Evolutionary conservation across 2,888 invertebrate species (phyloP), one percentile per base, ranked within the genome.

Genomic region (Anagyrus pseudococci): DNA sequence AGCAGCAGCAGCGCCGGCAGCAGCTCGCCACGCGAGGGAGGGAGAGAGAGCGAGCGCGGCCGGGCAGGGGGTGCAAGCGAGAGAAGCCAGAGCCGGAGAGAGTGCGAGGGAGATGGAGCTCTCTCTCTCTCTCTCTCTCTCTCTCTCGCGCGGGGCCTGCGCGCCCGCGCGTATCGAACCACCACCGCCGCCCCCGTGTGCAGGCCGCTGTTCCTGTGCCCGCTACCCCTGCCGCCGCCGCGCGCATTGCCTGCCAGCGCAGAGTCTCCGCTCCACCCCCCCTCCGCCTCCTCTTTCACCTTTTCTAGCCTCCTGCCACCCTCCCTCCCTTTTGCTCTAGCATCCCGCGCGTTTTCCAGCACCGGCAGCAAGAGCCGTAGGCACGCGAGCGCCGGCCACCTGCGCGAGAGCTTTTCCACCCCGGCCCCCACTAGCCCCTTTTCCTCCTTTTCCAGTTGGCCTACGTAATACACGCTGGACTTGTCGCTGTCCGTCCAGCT

Each of bases 131-230:
- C 56, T 26, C 55, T 8, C 26, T 13, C 29, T 1, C 29, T 26
- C n/a, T 7, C 53, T 15, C 25, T 15, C 4, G 66, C 68, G 62
- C 70, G 69, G 68, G n/a, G 61, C 61, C 54, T 54, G 71, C 74
- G 74, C 74, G 73, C 75, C 75, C 72, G 74, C 76, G 75, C 74
- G 70, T 75, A 76, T 75, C 74, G 75, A 76, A 73, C 73, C 72
- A 69, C 70, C 69, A 47, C 44, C 44, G 29, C 37, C 56, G 40
- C 40, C 26, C 47, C 47, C 15, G 46, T 53, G 19, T 53, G 54
- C 37, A 20, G 46, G 47, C 33, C 22, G 44, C 20, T 41, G 23
- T 33, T n/a, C 56, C 41, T 44, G 43, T 19, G 23, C 23, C 29
- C 19, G 22, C 55, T 22, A 22, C 43, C 33, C 41, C 43, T 26